Percentiles rank a stretch among this genome's conserved stretches.
These are phyloP conservation scores for Silvanus unidentatus DNA, from an alignment of 2,888 invertebrate species.

Conservation along the genomic window DNA sequence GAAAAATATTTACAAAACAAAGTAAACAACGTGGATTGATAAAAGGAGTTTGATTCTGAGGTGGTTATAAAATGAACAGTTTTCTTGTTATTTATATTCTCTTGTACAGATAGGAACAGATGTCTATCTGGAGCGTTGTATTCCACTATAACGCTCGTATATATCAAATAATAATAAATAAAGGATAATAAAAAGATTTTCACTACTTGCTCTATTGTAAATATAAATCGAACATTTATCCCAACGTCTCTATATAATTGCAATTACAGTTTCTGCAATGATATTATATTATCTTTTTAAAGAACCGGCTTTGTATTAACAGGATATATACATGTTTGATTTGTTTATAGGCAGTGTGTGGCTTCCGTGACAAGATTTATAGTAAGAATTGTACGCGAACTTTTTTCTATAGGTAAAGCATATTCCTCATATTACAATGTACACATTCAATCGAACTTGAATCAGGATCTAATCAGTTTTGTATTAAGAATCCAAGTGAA, in stretches of 20 bases:
- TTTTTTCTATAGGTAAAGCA: no score
- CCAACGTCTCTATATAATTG: constrained; percentile 7
- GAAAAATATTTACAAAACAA: neutral
- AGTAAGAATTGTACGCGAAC: neutral
- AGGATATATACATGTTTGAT: constrained; percentile 5
- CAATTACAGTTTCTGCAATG: constrained; percentile 10
- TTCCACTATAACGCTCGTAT: no score
- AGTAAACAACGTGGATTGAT: neutral
- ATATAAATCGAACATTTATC: constrained; percentile 16
- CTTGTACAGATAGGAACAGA: constrained; percentile 14
- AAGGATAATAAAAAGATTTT: constrained; percentile 15
- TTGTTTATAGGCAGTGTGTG: constrained; percentile 3
- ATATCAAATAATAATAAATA: no score
- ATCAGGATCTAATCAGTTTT: no score
- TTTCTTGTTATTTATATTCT: constrained; percentile 6
- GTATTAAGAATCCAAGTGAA: no score
- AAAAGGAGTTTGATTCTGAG: no score
- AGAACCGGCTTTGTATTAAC: constrained; percentile 5
- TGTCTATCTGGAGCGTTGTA: constrained; percentile 23
- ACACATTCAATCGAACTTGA: no score
- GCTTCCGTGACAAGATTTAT: constrained; percentile 7
- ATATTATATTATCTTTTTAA: neutral
- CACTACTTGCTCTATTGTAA: constrained; percentile 19
- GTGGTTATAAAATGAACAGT: no score
- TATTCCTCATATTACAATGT: no score